Percentiles rank a stretch among this genome's conserved stretches.
These are phyloP conservation scores for Connochaetes taurinus DNA, from an alignment of 2,113 vertebrate genomes.

Conservation along the genomic window DNA sequence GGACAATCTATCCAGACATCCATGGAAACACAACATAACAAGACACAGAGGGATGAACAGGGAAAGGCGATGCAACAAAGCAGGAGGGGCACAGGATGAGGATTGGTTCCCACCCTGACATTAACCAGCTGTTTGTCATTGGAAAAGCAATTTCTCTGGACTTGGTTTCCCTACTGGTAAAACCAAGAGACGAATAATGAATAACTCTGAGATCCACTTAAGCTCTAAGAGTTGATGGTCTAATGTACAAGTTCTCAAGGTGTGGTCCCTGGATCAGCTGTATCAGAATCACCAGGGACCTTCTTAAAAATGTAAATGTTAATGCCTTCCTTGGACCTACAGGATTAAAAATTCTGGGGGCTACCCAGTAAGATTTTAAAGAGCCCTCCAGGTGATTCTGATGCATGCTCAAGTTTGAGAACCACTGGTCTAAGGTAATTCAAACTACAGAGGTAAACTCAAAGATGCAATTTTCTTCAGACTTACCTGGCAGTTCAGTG, in stretches of 20 bases:
- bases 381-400: neutral
- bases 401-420: neutral
- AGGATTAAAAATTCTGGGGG: neutral
- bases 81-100: neutral
- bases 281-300: neutral
- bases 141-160: neutral
- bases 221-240: neutral
- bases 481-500: neutral
- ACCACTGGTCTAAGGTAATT: neutral
- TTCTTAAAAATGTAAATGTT: neutral
- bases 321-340: neutral
- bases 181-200: neutral
- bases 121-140: neutral
- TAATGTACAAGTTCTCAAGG: neutral
- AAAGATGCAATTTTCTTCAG: neutral
- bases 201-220: neutral
- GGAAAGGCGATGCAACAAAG: fast-evolving
- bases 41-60: neutral
- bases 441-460: neutral
- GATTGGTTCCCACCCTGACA: neutral
- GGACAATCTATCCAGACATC: fast-evolving
- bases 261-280: too few relatives aligned
- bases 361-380: neutral
- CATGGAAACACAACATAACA: neutral
- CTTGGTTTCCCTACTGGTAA: neutral